phyloP scores from a whole-genome alignment of 37 sponge, comb jelly and placozoan genomes.

The Chondrilla cf. caribensis region DNA sequence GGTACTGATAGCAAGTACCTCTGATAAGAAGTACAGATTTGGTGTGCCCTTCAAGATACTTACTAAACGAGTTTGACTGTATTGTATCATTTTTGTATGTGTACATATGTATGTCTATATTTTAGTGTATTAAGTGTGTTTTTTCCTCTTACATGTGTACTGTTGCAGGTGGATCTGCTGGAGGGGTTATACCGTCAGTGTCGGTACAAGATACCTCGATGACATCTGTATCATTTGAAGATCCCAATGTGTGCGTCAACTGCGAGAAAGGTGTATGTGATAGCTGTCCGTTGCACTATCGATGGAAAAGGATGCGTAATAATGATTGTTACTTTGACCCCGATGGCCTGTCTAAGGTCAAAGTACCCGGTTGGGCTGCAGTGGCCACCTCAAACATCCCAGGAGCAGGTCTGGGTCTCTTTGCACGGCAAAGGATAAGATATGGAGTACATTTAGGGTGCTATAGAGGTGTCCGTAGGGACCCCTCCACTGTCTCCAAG shows the following conservation, averaged over 20 bases:
- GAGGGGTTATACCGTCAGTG: no score
- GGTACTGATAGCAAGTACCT: no score
- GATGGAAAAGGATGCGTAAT: not conserved
- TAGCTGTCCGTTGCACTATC: slow-evolving; percentile 6
- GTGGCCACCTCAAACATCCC: not conserved
- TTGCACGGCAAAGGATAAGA: not conserved
- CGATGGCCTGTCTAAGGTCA: not conserved
- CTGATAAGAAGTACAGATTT: no score
- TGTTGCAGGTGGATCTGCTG: no score
- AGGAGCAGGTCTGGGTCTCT: slow-evolving; percentile 10
- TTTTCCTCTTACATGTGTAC: no score
- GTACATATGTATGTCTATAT: no score
- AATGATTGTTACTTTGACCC: not conserved
- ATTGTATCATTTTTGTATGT: no score
- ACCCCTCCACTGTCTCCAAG: not conserved
- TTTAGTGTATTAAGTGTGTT: no score
- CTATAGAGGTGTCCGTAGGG: not conserved
- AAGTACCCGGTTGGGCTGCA: not conserved
- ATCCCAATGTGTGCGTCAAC: not conserved
- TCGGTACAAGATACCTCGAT: no score
- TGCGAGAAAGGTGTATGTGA: slow-evolving; percentile 19
- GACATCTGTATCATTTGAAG: no score
- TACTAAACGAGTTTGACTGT: no score
- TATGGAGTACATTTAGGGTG: not conserved
- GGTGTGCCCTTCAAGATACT: no score